phyloP scores from a whole-genome alignment of 2,113 vertebrate genomes.

The Caranx melampygus region DNA sequence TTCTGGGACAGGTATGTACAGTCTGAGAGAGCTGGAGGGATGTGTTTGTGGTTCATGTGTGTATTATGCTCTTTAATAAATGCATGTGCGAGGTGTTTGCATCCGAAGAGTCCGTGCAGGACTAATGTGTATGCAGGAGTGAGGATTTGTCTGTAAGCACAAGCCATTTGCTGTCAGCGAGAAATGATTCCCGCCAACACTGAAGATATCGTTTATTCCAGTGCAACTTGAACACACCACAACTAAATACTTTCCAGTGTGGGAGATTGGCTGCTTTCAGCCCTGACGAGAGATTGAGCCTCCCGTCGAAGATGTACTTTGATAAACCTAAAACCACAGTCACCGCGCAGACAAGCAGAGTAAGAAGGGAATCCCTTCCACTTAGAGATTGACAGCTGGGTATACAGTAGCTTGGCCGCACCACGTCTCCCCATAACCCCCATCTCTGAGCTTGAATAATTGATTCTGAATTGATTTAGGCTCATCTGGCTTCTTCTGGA shows the following conservation, averaged over 20 bases:
- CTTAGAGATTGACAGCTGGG: conserved; percentile 49
- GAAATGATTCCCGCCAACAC: neutral
- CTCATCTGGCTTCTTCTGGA: conserved; percentile 46
- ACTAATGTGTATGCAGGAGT: neutral
- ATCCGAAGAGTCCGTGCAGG: neutral
- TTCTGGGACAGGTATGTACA: conserved; percentile 67
- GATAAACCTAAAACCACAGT: conserved; percentile 56
- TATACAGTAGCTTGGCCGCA: conserved; percentile 26
- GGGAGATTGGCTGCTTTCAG: conserved; percentile 25
- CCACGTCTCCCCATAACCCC: conserved; percentile 27
- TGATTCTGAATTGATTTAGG: conserved; percentile 66
- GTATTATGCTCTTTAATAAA: neutral
- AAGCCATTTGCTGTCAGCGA: neutral
- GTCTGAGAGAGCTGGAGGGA: neutral
- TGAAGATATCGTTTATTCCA: conserved; percentile 1
- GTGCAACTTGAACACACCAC: conserved; percentile 19
- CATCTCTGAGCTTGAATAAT: conserved; percentile 58
- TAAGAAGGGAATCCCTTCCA: conserved; percentile 53
- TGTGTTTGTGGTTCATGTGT: neutral
- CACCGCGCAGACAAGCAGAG: conserved; percentile 12
- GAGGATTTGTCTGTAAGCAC: neutral
- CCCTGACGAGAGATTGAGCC: conserved; percentile 35
- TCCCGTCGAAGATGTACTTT: conserved; percentile 27
- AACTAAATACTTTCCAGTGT: conserved; percentile 63
- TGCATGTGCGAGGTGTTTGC: neutral